Base-by-base conservation (phyloP, 2,888 invertebrate species). In the Agonopterix subpropinquella region DNA sequence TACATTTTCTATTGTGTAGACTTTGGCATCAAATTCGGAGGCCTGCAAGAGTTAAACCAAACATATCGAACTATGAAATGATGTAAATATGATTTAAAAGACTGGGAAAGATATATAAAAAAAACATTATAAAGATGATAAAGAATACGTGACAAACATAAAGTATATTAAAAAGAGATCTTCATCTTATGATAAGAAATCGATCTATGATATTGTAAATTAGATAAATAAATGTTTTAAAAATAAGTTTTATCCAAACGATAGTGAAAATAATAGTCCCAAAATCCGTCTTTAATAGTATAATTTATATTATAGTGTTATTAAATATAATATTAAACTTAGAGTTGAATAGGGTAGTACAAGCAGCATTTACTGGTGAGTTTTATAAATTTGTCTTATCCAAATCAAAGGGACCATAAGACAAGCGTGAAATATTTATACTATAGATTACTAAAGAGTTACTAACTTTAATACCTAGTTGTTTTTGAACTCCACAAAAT, bases 1-100 rank as follows among this genome's bases (percentile, higher is more conserved):
- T 76, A 51, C 72, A 75, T 56, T 77, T 75, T 61, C 63, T 67
- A 52, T 60, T 75, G 45, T 62, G 62, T 60, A 70, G 72, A 57
- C 58, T 72, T 52, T 73, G 73, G 71, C 66, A 69, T 56, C 62
- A 60, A 50, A 59, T 63, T 47, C 51, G 52, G 43, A 65, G 63
- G 61, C 65, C 64, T 53, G 58, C 57, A 46, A 61, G 58, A 62
- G 63, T 62, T 58, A 74, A 69, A 67, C 56, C 58, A 69, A 66
- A 77, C 77, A 77, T 73, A 75, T 75, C 77, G 62, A 64, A 61
- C 54, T 66, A 70, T 60, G 71, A 73, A 65, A 68, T 41, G 41
- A 61, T 80, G 68, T 77, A 75, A 70, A 43, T 51, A 71, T 72
- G 65, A 59, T 56, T 54, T 43, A 56, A 53, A 79, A 80, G 79